phyloP scores from a whole-genome alignment of 2,797 vertebrate species.

The Microtus californicus region DNA sequence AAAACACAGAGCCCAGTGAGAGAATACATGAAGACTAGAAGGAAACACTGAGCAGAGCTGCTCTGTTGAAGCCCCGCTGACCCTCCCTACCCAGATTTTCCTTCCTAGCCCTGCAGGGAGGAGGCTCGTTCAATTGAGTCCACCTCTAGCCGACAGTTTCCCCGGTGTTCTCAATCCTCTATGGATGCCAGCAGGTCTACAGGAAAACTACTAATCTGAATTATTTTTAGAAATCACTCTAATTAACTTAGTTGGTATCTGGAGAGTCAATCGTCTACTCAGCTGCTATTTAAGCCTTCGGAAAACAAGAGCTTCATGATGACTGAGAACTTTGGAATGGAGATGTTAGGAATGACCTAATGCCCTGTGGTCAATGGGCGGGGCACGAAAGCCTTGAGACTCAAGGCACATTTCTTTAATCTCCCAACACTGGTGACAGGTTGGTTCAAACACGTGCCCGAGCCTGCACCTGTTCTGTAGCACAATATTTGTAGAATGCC shows the following conservation, averaged over 20 bases:
- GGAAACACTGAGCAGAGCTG: background rate
- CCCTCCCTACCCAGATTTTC: background rate
- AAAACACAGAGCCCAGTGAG: background rate
- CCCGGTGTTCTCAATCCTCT: conserved; percentile 15
- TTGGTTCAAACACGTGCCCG: background rate
- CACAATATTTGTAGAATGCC: background rate
- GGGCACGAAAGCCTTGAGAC: background rate
- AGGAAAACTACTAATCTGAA: background rate
- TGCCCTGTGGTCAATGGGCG: background rate
- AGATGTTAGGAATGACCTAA: background rate
- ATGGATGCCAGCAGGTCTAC: background rate
- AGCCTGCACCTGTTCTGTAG: background rate
- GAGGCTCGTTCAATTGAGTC: background rate
- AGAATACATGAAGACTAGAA: background rate
- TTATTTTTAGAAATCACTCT: conserved; percentile 27
- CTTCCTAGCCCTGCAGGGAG: background rate
- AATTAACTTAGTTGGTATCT: background rate
- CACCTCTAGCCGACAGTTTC: background rate
- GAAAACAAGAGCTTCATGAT: background rate
- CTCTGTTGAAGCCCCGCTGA: background rate
- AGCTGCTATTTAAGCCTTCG: background rate
- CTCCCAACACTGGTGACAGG: background rate
- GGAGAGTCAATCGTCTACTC: background rate
- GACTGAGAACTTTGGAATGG: background rate
- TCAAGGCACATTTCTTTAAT: background rate